Evolutionary conservation across 2,888 invertebrate species (phyloP), one percentile per base, ranked within the genome.

Genomic region (Spicauda simplicius): DNA sequence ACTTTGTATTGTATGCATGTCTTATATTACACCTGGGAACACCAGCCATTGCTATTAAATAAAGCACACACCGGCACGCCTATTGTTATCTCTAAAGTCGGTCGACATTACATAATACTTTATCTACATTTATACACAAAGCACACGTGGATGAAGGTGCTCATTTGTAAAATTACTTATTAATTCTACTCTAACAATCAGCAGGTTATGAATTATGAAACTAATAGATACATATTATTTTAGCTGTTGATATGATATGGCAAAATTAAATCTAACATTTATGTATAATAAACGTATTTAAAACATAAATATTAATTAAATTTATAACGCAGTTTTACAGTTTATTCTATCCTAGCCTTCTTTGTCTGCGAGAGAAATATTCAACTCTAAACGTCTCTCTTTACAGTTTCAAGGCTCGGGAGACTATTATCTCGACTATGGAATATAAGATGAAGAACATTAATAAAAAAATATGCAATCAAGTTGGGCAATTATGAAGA

Each of bases 61-160:
- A 60, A 16, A 61, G 53, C 33, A 54, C 52, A 61, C 41, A 62
- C 41, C 25, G 16, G 20, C 54, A 25, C 54, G 41, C 62, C 54
- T 25, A 54, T 62, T 41, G 53, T 62, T 62, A 62, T 41, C 53
- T 41, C 54, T 62, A 54, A 62, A 62, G 37, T 37, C 62, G 37
- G 62, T 62, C 41, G 54, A 53, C 62, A 62, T 54, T 37, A 61
- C 20, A 50, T 52, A 53, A 61, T 53, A 61, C 48, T 48, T 48
- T 59, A 59, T 59, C 58, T 59, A 59, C 48, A 59, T 59, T 59
- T 59, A 59, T 25, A 59, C 45, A 48, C 58, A 59, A 59, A 8
- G 48, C 58, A 59, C 58, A 59, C 58, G 16, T 48, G 16, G 58
- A 59, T 20, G 45, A 59, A 59, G 58, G 48, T 25, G 20, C 58